Base-by-base conservation (phyloP, 2,797 vertebrate species). In the Bradypodion pumilum region DNA sequence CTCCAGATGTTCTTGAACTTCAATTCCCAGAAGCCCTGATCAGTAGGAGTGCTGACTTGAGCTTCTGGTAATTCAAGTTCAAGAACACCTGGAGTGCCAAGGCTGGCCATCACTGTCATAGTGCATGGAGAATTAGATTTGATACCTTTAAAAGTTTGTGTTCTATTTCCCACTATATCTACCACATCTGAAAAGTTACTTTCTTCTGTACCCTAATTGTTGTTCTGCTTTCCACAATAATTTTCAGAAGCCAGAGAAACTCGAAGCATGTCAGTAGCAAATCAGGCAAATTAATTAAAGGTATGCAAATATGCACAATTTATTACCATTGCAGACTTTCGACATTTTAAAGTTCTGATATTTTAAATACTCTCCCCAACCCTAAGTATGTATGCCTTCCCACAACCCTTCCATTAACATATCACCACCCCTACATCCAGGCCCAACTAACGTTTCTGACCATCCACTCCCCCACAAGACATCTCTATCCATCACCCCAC, bases 221-320 rank as follows among this genome's bases (percentile, higher is more conserved):
- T 52, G 9, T 62, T 4, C 23, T 16, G 5, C 27, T 3, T 35
- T 69, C 56, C 35, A 37, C 19, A 29, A 3, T 35, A 44, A 65
- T 74, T 74, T 35, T 56, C 16, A 2, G 35, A 68, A 70, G 37
- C 66, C 46, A 40, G 52, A 70, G 66, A 40, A 23, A 81, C 37
- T 23, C 4, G 1, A 23, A 27, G 21, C 23, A 68, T 66, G 27
- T 72, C 29, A 8, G 6, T 42, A 21, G 29, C 21, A 75, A 83
- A 75, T 78, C 35, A 70, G 40, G 37, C 65, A 83, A 42, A 69
- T 46, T 35, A 44, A 83, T 77, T 78, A 52, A 62, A 44, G 15
- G 29, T 69, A 69, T 83, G 74, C 82, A 83, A 83, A 83, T 81
- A 85, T 77, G 84, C 56, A 70, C 74, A 72, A 81, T 83, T 83